A percentile compares a stretch with the other conserved stretches of the same genome.
These are phyloP conservation scores for Eupithecia abbreviata DNA, from an alignment of 2,888 invertebrate species.

Conservation along the genomic window DNA sequence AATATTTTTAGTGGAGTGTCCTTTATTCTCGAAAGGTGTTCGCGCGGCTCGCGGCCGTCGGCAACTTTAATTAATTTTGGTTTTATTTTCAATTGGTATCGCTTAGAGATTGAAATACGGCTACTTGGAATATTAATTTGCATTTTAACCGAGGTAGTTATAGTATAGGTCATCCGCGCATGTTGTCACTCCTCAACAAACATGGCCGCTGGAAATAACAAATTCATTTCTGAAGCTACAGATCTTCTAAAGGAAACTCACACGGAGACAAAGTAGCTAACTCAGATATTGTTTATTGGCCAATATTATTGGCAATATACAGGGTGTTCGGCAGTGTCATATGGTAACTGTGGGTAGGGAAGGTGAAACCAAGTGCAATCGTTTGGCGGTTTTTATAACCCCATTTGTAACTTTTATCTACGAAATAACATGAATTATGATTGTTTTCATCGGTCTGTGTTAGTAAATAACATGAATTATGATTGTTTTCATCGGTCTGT, in stretches of 20 bases:
- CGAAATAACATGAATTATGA: too few species aligned
- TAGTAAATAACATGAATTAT: too few species aligned
- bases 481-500: too few species aligned
- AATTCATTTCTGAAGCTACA: not conserved
- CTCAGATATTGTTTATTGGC: not conserved
- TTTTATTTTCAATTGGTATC: slow-evolving; percentile 35
- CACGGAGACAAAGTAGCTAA: not conserved
- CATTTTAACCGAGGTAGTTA: slow-evolving; percentile 13
- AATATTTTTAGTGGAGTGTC: slow-evolving; percentile 52
- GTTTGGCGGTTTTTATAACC: too few species aligned
- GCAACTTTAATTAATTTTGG: slow-evolving; percentile 35
- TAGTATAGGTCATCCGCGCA: slow-evolving; percentile 11
- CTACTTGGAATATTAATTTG: slow-evolving; percentile 29
- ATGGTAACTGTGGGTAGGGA: too few species aligned
- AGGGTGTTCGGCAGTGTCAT: too few species aligned
- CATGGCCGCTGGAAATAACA: not conserved
- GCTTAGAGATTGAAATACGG: slow-evolving; percentile 28
- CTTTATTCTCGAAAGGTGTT: slow-evolving; percentile 44
- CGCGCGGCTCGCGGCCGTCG: slow-evolving; percentile 30
- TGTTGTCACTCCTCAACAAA: not conserved
- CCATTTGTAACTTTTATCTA: too few species aligned
- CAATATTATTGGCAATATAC: not conserved
- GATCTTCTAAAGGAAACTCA: not conserved
- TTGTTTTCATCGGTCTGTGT: too few species aligned
- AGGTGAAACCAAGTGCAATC: too few species aligned